phyloP scores from a whole-genome alignment of 2,888 invertebrate genomes.

The Andrena flavipes region DNA sequence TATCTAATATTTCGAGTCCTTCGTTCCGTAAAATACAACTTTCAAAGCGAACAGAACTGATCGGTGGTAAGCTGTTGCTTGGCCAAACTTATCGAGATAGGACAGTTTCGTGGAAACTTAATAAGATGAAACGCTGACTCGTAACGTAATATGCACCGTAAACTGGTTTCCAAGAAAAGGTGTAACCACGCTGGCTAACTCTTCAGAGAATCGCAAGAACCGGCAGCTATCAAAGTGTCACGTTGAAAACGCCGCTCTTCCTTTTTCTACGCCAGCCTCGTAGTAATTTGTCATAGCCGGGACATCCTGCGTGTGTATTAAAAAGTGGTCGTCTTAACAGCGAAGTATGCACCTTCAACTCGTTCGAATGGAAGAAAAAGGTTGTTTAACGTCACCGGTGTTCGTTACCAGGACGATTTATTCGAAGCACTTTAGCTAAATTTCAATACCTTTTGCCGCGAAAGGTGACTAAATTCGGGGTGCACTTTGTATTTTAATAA shows the following conservation, averaged over 20 bases:
- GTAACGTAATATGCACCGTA: slow-evolving; percentile 25
- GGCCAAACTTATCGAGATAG: background rate
- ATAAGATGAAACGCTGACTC: slow-evolving; percentile 7
- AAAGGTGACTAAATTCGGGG: background rate
- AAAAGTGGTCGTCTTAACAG: slow-evolving; percentile 9
- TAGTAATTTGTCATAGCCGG: slow-evolving; percentile 37
- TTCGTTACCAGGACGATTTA: background rate
- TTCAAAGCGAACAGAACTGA: too few relatives aligned
- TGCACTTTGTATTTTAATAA: background rate
- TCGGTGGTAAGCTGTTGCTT: background rate
- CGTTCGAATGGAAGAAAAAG: background rate
- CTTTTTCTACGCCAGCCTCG: slow-evolving; percentile 5
- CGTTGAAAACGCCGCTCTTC: slow-evolving; percentile 34
- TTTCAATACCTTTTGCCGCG: background rate
- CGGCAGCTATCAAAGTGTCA: slow-evolving; percentile 28
- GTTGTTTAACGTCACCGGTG: background rate
- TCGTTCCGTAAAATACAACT: too few relatives aligned
- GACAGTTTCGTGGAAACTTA: slow-evolving; percentile 3
- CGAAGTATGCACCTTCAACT: slow-evolving; percentile 1
- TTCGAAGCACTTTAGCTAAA: background rate
- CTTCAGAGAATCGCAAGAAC: slow-evolving; percentile 39
- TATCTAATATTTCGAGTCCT: too few relatives aligned
- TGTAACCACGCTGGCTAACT: slow-evolving; percentile 9
- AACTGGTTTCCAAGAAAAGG: slow-evolving; percentile 45
- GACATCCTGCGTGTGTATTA: slow-evolving; percentile 9